A percentile compares a stretch with the other conserved stretches of the same genome.
phyloP scores from a whole-genome alignment of 2,113 vertebrate genomes.

The Xiphias gladius region DNA sequence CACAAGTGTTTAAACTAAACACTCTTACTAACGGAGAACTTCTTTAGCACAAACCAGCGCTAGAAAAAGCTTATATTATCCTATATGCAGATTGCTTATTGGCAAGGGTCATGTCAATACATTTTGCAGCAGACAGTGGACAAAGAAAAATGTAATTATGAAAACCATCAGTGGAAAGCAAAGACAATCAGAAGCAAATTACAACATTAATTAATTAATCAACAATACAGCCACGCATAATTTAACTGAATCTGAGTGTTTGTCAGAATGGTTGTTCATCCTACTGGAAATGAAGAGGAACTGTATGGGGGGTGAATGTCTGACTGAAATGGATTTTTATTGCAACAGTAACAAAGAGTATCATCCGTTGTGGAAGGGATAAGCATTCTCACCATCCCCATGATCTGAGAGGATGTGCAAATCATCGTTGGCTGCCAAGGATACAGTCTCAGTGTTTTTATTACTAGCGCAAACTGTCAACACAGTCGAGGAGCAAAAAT shows the following conservation, averaged over 20 bases:
- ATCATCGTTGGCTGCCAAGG: constrained; percentile 65
- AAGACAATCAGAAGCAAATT: constrained; percentile 72
- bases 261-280: constrained; percentile 50
- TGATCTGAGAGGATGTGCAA: constrained; percentile 54
- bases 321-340: constrained; percentile 50
- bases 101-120: constrained; percentile 43
- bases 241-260: constrained; percentile 56
- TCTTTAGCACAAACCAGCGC: neutral
- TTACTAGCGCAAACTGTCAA: constrained; percentile 63
- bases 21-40: constrained; percentile 17
- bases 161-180: constrained; percentile 53
- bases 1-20: neutral
- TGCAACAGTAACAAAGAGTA: constrained; percentile 46
- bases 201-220: constrained; percentile 73
- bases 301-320: constrained; percentile 39
- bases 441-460: constrained; percentile 68
- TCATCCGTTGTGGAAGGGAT: constrained; percentile 29
- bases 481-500: constrained; percentile 38
- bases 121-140: constrained; percentile 25
- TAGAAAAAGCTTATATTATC: neutral
- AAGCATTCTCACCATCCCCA: constrained; percentile 17
- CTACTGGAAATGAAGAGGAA: constrained; percentile 42
- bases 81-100: constrained; percentile 28
- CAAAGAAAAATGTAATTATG: constrained; percentile 61
- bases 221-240: constrained; percentile 59